Conservation (phyloP, 2,888 invertebrate genomes). For the Willowsia nigromaculata region DNA sequence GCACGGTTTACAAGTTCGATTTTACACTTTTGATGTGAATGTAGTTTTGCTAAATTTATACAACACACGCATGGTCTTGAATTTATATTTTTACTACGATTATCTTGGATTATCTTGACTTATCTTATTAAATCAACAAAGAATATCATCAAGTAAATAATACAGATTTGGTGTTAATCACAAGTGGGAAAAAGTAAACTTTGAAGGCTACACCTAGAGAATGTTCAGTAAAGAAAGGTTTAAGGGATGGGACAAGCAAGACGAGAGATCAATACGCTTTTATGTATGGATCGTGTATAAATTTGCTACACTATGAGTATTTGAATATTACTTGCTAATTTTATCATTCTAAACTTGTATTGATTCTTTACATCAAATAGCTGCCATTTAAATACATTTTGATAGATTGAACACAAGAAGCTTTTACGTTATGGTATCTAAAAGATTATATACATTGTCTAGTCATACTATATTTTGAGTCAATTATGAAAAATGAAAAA, state of each 20-base stretch:
- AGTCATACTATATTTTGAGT: conserved; percentile 33
- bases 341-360: no score
- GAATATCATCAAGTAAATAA: conserved; percentile 4
- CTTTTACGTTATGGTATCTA: not conserved
- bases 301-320: not conserved
- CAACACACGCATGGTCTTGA: no score
- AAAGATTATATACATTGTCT: not conserved
- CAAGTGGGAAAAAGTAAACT: not conserved
- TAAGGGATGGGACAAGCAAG: not conserved
- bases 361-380: not conserved
- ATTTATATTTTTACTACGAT: no score
- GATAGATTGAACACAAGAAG: not conserved
- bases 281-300: no score
- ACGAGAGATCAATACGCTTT: no score
- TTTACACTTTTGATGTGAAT: not conserved
- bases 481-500: not conserved
- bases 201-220: not conserved
- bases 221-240: no score
- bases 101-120: no score
- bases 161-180: conserved; percentile 38
- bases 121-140: no score
- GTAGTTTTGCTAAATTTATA: no score
- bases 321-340: no score
- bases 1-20: conserved; percentile 3
- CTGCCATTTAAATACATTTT: not conserved